Conservation (phyloP, 2,888 invertebrate species). For the Diaperis boleti region DNA sequence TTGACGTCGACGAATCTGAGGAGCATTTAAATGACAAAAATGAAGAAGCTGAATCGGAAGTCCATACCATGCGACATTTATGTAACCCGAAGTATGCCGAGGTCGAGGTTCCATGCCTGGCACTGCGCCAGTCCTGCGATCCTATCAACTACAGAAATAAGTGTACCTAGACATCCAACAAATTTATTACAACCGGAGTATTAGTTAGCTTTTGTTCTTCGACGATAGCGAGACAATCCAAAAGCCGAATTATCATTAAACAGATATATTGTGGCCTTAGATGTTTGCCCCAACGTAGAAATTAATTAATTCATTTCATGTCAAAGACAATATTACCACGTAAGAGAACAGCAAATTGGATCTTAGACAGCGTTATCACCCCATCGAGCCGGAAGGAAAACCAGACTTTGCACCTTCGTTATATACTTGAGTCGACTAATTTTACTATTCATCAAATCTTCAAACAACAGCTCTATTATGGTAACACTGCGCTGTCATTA, state of each 20-base stretch:
- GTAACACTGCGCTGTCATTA: no score
- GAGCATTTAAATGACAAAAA: slow-evolving; percentile 14
- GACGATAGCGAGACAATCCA: slow-evolving; percentile 27
- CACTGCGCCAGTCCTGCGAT: slow-evolving; percentile 45
- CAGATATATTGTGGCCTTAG: slow-evolving; percentile 36
- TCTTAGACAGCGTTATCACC: slow-evolving; percentile 5
- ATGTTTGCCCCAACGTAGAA: slow-evolving; percentile 27
- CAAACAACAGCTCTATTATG: no score
- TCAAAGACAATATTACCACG: slow-evolving; percentile 29
- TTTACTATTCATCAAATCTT: no score
- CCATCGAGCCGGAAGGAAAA: no score
- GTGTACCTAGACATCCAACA: slow-evolving; percentile 36
- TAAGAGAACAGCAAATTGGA: slow-evolving; percentile 22
- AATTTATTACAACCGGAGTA: slow-evolving; percentile 34
- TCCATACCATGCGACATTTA: slow-evolving; percentile 24
- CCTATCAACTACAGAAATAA: slow-evolving; percentile 49
- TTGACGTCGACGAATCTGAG: slow-evolving; percentile 6
- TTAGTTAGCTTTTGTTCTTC: slow-evolving; percentile 31
- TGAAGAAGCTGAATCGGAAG: slow-evolving; percentile 14
- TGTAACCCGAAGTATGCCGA: slow-evolving; percentile 26
- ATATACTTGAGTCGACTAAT: no score
- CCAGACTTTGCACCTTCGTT: no score
- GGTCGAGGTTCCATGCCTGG: slow-evolving; percentile 41
- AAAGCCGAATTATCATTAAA: slow-evolving; percentile 36
- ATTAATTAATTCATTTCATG: slow-evolving; percentile 38